Conservation (phyloP, 2,113 vertebrate species). For the Ctenodactylus gundi region DNA sequence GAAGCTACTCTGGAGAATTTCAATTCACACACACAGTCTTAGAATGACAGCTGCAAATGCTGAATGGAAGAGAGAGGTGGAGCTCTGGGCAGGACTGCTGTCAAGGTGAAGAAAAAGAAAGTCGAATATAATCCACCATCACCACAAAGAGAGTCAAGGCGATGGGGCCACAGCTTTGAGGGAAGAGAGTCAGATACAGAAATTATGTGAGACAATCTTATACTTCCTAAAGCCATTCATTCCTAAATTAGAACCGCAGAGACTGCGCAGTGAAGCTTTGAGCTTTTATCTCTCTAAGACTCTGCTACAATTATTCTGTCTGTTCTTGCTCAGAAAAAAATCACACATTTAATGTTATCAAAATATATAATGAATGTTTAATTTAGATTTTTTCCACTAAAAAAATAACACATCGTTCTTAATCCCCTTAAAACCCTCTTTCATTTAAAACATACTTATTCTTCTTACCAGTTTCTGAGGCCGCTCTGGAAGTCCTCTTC, state of each 20-base stretch:
- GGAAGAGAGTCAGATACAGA: accelerated
- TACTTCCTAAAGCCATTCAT: neutral
- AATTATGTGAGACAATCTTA: neutral
- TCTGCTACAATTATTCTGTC: neutral
- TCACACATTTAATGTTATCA: no score
- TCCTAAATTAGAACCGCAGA: no score
- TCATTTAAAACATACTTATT: no score
- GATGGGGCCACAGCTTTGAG: neutral
- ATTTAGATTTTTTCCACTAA: no score
- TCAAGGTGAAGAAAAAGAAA: neutral
- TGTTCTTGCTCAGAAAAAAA: neutral
- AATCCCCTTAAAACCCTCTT: no score
- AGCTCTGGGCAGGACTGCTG: neutral
- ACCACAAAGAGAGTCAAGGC: no score
- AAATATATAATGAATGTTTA: no score
- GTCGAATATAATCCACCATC: no score
- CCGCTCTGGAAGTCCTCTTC: no score
- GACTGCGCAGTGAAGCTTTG: neutral
- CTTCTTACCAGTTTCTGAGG: no score
- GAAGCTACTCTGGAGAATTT: neutral
- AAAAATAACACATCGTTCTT: no score
- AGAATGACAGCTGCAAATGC: neutral
- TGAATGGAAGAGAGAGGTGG: neutral
- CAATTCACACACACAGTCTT: neutral
- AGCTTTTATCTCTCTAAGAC: neutral